These are phyloP conservation scores for Siphlonurus alternatus DNA, from an alignment of 2,888 invertebrate genomes.

Conservation along the genomic window DNA sequence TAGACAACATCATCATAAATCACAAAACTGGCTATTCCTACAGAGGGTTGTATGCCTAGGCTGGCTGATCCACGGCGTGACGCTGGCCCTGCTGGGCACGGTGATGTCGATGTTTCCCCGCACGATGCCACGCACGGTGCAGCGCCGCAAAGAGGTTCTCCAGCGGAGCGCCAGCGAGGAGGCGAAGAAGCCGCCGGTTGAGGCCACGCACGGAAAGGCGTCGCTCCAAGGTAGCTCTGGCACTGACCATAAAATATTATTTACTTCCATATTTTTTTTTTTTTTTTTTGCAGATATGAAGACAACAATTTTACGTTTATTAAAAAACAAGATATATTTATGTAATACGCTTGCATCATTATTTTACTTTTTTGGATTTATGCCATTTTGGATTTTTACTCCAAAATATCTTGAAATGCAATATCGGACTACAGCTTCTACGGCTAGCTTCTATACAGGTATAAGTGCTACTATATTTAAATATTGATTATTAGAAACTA, in stretches of 20 bases:
- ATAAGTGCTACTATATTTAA: slow-evolving; percentile 8
- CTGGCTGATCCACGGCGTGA: slow-evolving; percentile 43
- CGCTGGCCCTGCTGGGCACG: slow-evolving; percentile 39
- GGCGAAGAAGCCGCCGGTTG: background rate
- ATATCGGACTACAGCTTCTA: slow-evolving; percentile 56
- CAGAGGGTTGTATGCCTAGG: no score
- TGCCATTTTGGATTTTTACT: slow-evolving; percentile 63
- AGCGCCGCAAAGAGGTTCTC: slow-evolving; percentile 30
- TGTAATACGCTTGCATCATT: slow-evolving; percentile 55
- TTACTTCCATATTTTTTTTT: background rate
- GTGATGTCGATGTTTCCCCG: slow-evolving; percentile 50
- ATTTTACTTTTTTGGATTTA: slow-evolving; percentile 51
- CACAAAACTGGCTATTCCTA: no score
- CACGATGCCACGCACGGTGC: slow-evolving; percentile 45
- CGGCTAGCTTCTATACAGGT: slow-evolving; percentile 57
- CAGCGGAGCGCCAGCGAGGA: slow-evolving; percentile 15
- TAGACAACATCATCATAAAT: no score
- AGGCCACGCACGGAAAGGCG: slow-evolving; percentile 18
- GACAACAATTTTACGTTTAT: slow-evolving; percentile 40
- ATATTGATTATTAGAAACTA: no score
- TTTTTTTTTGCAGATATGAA: slow-evolving; percentile 40
- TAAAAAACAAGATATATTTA: slow-evolving; percentile 48
- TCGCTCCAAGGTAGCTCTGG: slow-evolving; percentile 16
- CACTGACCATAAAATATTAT: no score
- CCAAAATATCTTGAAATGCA: slow-evolving; percentile 73